Base-by-base conservation (phyloP, 2,888 invertebrate genomes). In the Dicyrtoma fusca region DNA sequence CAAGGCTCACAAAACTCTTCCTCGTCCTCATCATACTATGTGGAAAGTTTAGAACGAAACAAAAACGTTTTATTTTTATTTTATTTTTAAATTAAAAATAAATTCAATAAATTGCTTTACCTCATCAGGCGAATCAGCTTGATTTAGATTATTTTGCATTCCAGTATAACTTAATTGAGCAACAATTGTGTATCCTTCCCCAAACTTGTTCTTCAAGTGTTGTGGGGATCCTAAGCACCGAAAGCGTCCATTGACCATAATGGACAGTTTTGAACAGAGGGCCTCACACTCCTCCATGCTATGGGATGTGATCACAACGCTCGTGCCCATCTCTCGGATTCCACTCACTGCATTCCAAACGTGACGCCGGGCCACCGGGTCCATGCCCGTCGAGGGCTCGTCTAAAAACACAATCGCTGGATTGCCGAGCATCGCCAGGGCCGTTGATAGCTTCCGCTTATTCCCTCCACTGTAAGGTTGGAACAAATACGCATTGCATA, bases 241-340 rank as follows among this genome's bases (percentile, higher is more conserved):
- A 82, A 92, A 89, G 77, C 87, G 86, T 0, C 92, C 93, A 82
- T 90, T 89, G 69, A 92, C 92, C 92, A 93, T 92, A 74, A 93
- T 90, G 45, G 91, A 91, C 81, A 93, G 84, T 11, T 92, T 86
- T 1, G 91, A 90, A 83, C 92, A 93, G 47, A 93, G 85, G 44
- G 90, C 91, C 84, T 93, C 92, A 84, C 92, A 92, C 84, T 93
- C 92, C 83, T 91, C 91, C 91, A 93, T 92, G 83, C 91, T 84
- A 61, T 92, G 92, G 57, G 93, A 92, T 19, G 94, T 94, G 73
- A 94, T 86, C 73, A 94, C 87, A 69, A 94, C 88, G 72, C 91
- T 90, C 82, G 88, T 88, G 0, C 93, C 92, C 2, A 87, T 85
- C 72, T 89, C 88, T 61, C 91, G 86, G 53, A 90, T 87, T 72